Base-by-base conservation (phyloP, 2,888 invertebrate species). In the Trachelus troglodyta region DNA sequence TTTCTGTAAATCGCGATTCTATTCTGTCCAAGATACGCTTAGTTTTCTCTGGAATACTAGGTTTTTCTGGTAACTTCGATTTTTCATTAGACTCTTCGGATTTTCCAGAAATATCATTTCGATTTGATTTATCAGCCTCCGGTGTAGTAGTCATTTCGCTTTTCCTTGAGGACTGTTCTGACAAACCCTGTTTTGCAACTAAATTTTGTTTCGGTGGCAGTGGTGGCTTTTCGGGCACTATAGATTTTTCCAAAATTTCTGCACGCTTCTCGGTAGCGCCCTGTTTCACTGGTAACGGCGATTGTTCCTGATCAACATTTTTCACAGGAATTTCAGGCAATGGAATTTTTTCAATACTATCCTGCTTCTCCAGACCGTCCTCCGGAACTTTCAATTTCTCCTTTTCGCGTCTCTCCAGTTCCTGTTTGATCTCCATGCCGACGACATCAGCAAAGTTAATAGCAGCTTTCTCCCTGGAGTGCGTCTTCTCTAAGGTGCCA, bases 41-140 rank as follows among this genome's bases (percentile, higher is more conserved):
- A 0, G 91, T 91, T 81, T 92, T 92, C 76, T 91, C 91, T 0
- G 92, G 91, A 75, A 91, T 91, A 73, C 89, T 89, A 9, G 90
- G 91, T 37, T 90, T 92, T 75, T 91, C 90, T 15, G 87, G 75
- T 12, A 73, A 81, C 77, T 87, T 89, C 2, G 85, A 81, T 77
- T 85, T 89, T 0, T 86, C 84, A n/a, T 81, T 79, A 3, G 68
- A 23, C 23, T 30, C 15, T n/a, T n/a, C 23, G n/a, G 11, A n/a
- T 30, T 34, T 69, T 74, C n/a, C 15, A 34, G 78, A 77, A 9
- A 76, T 35, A 30, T 83, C 79, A 12, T 69, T 30, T 69, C 1
- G 12, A 0, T 9, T 33, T 15, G 69, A 69, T 12, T 30, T 31
- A 69, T 30, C 33, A 30, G 69, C 12, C 33, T 69, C 69, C 1